These are phyloP conservation scores for Brotogeris chrysoptera DNA, from an alignment of 2,797 vertebrate genomes.

Conservation along the genomic window DNA sequence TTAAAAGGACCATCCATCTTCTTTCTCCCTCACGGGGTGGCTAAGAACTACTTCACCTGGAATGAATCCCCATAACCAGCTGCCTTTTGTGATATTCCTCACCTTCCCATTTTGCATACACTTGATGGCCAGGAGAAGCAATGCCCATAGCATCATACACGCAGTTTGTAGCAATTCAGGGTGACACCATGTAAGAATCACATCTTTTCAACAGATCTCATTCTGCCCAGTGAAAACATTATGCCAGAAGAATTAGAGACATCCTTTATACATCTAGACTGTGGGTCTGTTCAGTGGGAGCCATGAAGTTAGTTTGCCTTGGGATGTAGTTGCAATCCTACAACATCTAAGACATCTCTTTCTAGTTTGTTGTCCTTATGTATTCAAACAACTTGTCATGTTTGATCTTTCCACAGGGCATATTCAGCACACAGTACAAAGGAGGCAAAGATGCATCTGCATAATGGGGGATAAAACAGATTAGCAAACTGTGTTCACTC, in stretches of 20 bases:
- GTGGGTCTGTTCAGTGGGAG: not conserved
- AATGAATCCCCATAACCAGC: not conserved
- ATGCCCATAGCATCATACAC: not conserved
- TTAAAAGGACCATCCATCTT: not conserved
- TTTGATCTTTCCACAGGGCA: not conserved
- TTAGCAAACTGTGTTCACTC: not conserved
- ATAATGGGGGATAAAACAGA: not conserved
- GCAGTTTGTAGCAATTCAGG: not conserved
- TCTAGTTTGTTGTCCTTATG: not conserved
- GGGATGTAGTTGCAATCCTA: not conserved
- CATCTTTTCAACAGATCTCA: not conserved
- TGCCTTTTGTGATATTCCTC: not conserved
- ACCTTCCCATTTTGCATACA: not conserved
- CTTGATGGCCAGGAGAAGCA: not conserved
- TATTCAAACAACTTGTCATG: not conserved
- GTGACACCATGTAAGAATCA: not conserved
- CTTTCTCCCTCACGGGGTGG: not conserved
- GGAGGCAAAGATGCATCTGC: not conserved
- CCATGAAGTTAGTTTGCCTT: not conserved
- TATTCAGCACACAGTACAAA: not conserved
- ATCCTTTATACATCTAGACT: not conserved
- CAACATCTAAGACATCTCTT: not conserved
- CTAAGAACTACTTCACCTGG: not conserved
- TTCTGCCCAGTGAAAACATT: not conserved
- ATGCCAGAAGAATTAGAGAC: not conserved